These are phyloP conservation scores for Synaphobranchus kaupii DNA, from an alignment of 2,797 vertebrate species.

Conservation along the genomic window DNA sequence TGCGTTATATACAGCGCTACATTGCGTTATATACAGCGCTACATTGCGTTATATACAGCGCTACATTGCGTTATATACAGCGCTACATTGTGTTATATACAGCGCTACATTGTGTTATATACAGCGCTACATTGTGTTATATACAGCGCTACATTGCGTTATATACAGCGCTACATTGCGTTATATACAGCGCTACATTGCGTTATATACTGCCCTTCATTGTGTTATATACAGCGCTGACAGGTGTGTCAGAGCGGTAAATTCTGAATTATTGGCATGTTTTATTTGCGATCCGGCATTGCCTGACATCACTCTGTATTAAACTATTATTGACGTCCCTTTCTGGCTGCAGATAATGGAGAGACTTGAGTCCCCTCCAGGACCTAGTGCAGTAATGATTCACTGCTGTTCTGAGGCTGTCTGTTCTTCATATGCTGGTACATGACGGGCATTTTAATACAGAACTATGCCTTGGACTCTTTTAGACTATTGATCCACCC, in stretches of 20 bases:
- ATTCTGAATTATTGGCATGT: neutral
- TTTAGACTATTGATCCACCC: neutral
- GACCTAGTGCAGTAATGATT: neutral
- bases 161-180: neutral
- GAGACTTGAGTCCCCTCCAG: neutral
- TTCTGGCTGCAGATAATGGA: neutral
- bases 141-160: neutral
- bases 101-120: neutral
- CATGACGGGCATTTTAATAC: neutral
- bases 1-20: neutral
- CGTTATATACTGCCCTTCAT: neutral
- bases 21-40: neutral
- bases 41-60: neutral
- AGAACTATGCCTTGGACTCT: neutral
- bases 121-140: neutral
- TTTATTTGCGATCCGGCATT: neutral
- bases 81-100: neutral
- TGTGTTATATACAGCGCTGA: neutral
- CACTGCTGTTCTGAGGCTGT: neutral
- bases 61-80: neutral
- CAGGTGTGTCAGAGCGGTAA: neutral
- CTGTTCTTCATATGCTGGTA: neutral
- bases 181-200: neutral
- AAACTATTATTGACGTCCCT: neutral
- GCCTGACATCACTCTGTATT: neutral